A percentile compares a stretch with the other conserved stretches of the same genome.
Evolutionary conservation across 2,797 vertebrate genomes (phyloP).

Genomic region (Odontamblyopus rebecca): DNA sequence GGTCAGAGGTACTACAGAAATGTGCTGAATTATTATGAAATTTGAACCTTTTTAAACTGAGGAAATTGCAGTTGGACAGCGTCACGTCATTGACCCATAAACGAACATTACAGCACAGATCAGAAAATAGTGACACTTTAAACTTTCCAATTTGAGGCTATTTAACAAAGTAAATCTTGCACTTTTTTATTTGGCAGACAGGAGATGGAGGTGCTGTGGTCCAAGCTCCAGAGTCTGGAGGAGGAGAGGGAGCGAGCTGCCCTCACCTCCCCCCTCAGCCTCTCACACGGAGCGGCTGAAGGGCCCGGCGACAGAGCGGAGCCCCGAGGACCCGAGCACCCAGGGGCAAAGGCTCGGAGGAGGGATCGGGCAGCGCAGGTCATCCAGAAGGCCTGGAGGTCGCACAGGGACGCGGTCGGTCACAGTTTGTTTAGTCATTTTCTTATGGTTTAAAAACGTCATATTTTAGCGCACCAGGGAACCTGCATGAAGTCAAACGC

Average conservation of each 20-base stretch:
- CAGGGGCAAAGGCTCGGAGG: slow-evolving; percentile 5
- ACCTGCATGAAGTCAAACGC: too few species aligned
- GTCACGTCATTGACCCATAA: too few species aligned
- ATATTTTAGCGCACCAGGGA: too few species aligned
- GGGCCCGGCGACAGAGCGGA: neutral
- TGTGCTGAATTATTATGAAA: too few species aligned
- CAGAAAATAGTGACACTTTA: too few species aligned
- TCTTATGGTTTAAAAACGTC: too few species aligned
- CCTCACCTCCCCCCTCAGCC: slow-evolving; percentile 13
- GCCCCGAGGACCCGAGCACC: slow-evolving; percentile 37
- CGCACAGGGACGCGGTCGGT: slow-evolving; percentile 73
- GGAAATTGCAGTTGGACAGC: too few species aligned
- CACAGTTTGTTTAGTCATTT: neutral
- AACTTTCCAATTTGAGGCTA: too few species aligned
- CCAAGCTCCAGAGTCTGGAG: slow-evolving; percentile 71
- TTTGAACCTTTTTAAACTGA: too few species aligned
- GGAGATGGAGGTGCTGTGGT: slow-evolving; percentile 73
- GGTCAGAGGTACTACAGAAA: too few species aligned
- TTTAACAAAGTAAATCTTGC: too few species aligned
- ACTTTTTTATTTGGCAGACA: slow-evolving; percentile 63
- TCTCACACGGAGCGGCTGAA: neutral
- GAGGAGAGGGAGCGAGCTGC: slow-evolving; percentile 34
- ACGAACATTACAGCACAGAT: too few species aligned
- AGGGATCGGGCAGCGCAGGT: slow-evolving; percentile 70
- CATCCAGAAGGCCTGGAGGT: slow-evolving; percentile 82